Percentiles rank a stretch among this genome's conserved stretches.
These are phyloP conservation scores for Cercopithecus mona DNA, from an alignment of 2,113 vertebrate genomes.

Conservation along the genomic window DNA sequence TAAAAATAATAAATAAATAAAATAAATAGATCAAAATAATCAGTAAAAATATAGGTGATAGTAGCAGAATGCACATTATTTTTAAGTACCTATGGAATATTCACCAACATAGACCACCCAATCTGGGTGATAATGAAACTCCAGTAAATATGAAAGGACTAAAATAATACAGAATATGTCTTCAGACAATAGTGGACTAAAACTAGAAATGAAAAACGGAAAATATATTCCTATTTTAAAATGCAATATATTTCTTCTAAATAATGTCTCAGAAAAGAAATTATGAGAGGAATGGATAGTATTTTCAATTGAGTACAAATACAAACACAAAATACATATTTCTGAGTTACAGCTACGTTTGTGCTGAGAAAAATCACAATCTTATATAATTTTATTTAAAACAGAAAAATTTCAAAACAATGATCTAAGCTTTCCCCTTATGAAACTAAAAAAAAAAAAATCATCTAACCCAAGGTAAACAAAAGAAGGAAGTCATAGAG, in stretches of 20 bases:
- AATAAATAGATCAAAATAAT: not conserved
- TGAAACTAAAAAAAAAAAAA: not conserved
- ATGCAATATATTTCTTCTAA: not conserved
- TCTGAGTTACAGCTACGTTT: not conserved
- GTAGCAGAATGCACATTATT: no score
- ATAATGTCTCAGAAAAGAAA: not conserved
- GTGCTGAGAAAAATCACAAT: not conserved
- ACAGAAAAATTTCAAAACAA: not conserved
- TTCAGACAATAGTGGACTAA: not conserved
- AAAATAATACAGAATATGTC: not conserved
- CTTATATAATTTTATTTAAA: not conserved
- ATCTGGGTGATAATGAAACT: not conserved
- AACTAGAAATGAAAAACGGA: not conserved
- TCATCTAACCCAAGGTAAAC: not conserved
- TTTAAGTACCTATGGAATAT: not conserved
- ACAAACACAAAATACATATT: not conserved
- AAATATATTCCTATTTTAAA: not conserved
- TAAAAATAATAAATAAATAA: not conserved
- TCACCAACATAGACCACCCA: not conserved
- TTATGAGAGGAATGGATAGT: not conserved
- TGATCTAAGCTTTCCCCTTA: not conserved
- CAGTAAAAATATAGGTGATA: not conserved
- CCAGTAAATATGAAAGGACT: not conserved
- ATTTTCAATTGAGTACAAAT: not conserved
- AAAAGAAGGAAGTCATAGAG: not conserved